Percentiles rank a stretch among this genome's conserved stretches.
Evolutionary conservation across 1,140 invertebrate genomes (phyloP).

Genomic region (Heterodera schachtii): DNA sequence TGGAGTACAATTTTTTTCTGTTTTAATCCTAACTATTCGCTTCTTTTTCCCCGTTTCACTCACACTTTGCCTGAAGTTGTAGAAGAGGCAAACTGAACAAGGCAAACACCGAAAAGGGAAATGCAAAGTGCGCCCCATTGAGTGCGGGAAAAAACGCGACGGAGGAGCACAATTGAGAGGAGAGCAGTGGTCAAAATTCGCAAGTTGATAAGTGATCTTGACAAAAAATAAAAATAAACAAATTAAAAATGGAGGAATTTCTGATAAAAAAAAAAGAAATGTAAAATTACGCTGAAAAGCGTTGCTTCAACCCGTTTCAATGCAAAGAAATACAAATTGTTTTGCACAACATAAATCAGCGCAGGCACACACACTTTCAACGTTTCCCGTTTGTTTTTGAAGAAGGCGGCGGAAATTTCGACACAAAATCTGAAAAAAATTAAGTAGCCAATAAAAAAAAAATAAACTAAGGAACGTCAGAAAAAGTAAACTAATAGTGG

Average conservation of each 20-base stretch:
- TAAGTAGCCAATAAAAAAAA: constrained; percentile 9
- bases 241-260: too few relatives aligned
- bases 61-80: neutral
- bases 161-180: constrained; percentile 41
- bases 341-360: constrained; percentile 51
- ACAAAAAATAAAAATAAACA: constrained; percentile 5
- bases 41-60: neutral
- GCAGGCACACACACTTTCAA: constrained; percentile 46
- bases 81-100: constrained; percentile 45
- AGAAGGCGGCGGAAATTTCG: constrained; percentile 36
- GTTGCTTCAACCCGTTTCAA: constrained; percentile 47
- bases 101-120: constrained; percentile 39
- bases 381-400: constrained; percentile 45
- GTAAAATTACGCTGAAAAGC: constrained; percentile 42
- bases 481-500: too few relatives aligned
- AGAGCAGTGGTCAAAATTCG: constrained; percentile 46
- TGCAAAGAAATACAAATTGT: constrained; percentile 49
- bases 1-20: too few relatives aligned
- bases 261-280: constrained; percentile 22
- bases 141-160: constrained; percentile 32
- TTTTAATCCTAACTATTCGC: too few relatives aligned
- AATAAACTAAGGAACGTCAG: too few relatives aligned
- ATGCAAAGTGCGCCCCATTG: constrained; percentile 46
- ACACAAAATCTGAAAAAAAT: constrained; percentile 32
- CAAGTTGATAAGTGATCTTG: constrained; percentile 47